phyloP scores from a whole-genome alignment of 2,888 invertebrate genomes.

The Tortrix viridana region DNA sequence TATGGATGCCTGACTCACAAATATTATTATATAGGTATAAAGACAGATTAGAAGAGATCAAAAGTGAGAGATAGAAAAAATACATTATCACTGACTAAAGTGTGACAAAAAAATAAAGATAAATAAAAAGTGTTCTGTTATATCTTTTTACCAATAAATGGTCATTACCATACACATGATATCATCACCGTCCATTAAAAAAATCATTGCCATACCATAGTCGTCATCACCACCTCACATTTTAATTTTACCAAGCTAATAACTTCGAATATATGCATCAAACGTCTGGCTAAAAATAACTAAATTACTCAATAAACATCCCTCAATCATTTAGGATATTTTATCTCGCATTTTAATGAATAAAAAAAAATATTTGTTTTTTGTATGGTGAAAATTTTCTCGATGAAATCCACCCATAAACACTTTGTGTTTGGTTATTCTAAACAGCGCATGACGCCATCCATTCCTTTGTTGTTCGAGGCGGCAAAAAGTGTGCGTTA shows the following conservation, averaged over 20 bases:
- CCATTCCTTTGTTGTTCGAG: too few relatives aligned
- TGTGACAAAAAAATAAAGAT: too few relatives aligned
- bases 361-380: too few relatives aligned
- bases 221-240: slow-evolving; percentile 3
- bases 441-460: too few relatives aligned
- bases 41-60: not conserved
- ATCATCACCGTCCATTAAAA: slow-evolving; percentile 5
- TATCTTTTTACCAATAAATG: slow-evolving; percentile 1
- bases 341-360: too few relatives aligned
- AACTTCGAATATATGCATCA: not conserved
- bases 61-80: not conserved
- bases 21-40: not conserved
- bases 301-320: slow-evolving; percentile 3
- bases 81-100: not conserved
- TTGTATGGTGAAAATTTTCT: too few relatives aligned
- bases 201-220: slow-evolving; percentile 2
- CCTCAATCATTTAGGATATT: not conserved
- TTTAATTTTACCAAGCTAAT: not conserved
- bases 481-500: too few relatives aligned
- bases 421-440: too few relatives aligned
- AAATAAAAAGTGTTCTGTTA: slow-evolving; percentile 1
- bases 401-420: too few relatives aligned
- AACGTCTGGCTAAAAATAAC: slow-evolving; percentile 4
- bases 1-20: not conserved
- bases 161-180: slow-evolving; percentile 8